These are phyloP conservation scores for Lingula anatina DNA, from an alignment of 2,888 invertebrate species.

Conservation along the genomic window DNA sequence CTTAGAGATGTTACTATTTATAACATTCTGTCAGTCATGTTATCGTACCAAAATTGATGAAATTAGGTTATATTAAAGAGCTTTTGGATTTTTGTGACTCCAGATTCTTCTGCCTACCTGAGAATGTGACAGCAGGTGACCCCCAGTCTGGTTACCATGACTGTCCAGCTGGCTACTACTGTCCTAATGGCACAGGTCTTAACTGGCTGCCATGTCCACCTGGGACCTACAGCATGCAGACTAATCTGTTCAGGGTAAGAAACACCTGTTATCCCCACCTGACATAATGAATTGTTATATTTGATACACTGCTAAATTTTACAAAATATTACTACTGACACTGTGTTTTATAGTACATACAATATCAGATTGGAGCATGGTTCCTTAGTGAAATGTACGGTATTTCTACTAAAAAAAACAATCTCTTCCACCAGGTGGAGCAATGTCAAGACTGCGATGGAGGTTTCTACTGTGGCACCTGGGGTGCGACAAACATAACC, in stretches of 20 bases:
- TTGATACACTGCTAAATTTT: too few relatives aligned
- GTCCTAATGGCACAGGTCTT: constrained; percentile 40
- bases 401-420: too few relatives aligned
- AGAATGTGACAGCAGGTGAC: constrained; percentile 33
- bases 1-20: too few relatives aligned
- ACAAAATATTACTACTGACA: too few relatives aligned
- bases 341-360: too few relatives aligned
- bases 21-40: too few relatives aligned
- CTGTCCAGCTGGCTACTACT: constrained; percentile 45
- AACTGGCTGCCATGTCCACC: constrained; percentile 40
- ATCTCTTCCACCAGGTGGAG: constrained; percentile 30
- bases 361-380: too few relatives aligned
- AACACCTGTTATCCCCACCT: too few relatives aligned
- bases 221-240: constrained; percentile 40
- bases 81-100: constrained; percentile 3
- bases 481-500: constrained; percentile 30
- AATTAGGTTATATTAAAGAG: too few relatives aligned
- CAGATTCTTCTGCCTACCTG: constrained; percentile 44
- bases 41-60: too few relatives aligned
- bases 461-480: constrained; percentile 32
- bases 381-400: too few relatives aligned
- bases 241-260: constrained; percentile 32
- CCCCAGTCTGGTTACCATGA: constrained; percentile 36
- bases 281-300: too few relatives aligned
- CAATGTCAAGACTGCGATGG: constrained; percentile 44